Percentiles rank a stretch among this genome's conserved stretches.
Conservation (phyloP, 2,888 invertebrate species). For the Dasysyrphus tricinctus region DNA sequence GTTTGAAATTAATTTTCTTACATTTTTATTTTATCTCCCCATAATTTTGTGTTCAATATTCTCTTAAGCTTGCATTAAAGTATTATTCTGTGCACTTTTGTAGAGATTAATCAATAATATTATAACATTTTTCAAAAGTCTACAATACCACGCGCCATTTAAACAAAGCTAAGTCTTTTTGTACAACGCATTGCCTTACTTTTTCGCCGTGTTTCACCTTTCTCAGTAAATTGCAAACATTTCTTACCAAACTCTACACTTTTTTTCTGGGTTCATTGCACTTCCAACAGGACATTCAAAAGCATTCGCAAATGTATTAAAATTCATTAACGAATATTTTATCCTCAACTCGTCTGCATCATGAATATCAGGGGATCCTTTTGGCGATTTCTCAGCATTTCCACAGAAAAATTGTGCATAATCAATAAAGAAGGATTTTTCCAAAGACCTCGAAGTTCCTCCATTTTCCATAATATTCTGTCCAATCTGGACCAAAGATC, state of each 20-base stretch:
- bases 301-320: slow-evolving; percentile 79
- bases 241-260: slow-evolving; percentile 80
- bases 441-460: slow-evolving; percentile 7
- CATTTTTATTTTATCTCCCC: no score
- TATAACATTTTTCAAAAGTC: no score
- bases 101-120: no score
- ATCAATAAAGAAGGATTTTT: slow-evolving; percentile 80
- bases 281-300: slow-evolving; percentile 77
- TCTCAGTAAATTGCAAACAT: background rate
- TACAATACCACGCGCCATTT: no score
- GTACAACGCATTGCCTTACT: no score
- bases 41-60: no score
- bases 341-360: slow-evolving; percentile 80
- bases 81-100: no score
- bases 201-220: background rate
- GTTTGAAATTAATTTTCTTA: no score
- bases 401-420: slow-evolving; percentile 82
- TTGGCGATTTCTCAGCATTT: slow-evolving; percentile 77
- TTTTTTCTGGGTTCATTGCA: slow-evolving; percentile 79
- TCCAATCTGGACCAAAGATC: slow-evolving; percentile 44
- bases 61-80: no score
- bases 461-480: slow-evolving; percentile 16
- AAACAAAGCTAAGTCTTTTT: no score
- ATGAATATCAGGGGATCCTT: slow-evolving; percentile 78
- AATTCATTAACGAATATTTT: slow-evolving; percentile 80